A percentile compares a stretch with the other conserved stretches of the same genome.
These are phyloP conservation scores for Drosophila macrospina DNA, from an alignment of 2,888 invertebrate species.

Conservation along the genomic window DNA sequence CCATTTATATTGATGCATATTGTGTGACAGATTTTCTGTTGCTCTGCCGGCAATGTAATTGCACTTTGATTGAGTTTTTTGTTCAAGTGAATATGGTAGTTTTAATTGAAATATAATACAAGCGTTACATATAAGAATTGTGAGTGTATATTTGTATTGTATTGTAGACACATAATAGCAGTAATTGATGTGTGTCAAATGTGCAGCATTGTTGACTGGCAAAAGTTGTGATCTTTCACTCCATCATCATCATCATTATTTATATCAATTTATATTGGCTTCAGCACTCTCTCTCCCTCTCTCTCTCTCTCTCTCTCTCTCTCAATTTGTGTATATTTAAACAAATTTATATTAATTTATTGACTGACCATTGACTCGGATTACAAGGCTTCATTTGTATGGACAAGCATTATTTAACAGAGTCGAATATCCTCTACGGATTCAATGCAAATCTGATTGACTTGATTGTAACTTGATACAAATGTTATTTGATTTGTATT, in stretches of 20 bases:
- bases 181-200: slow-evolving; percentile 46
- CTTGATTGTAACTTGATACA: slow-evolving; percentile 7
- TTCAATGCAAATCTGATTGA: slow-evolving; percentile 6
- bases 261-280: slow-evolving; percentile 40
- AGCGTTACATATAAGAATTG: slow-evolving; percentile 15
- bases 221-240: slow-evolving; percentile 25
- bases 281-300: background rate
- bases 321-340: slow-evolving; percentile 8
- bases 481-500: slow-evolving; percentile 5
- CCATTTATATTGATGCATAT: too few relatives aligned
- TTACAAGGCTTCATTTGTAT: slow-evolving; percentile 11
- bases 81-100: slow-evolving; percentile 26
- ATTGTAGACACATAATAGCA: slow-evolving; percentile 31
- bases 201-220: slow-evolving; percentile 34
- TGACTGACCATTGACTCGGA: slow-evolving; percentile 28
- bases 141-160: slow-evolving; percentile 4
- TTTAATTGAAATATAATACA: slow-evolving; percentile 55
- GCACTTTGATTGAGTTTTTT: slow-evolving; percentile 50
- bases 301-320: background rate
- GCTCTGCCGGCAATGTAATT: slow-evolving; percentile 34
- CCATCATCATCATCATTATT: slow-evolving; percentile 37
- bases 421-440: background rate
- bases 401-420: slow-evolving; percentile 1
- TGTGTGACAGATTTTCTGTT: background rate
- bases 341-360: slow-evolving; percentile 44